Base-by-base conservation (phyloP, 1,140 invertebrate genomes). In the Cotesia vestalis region DNA sequence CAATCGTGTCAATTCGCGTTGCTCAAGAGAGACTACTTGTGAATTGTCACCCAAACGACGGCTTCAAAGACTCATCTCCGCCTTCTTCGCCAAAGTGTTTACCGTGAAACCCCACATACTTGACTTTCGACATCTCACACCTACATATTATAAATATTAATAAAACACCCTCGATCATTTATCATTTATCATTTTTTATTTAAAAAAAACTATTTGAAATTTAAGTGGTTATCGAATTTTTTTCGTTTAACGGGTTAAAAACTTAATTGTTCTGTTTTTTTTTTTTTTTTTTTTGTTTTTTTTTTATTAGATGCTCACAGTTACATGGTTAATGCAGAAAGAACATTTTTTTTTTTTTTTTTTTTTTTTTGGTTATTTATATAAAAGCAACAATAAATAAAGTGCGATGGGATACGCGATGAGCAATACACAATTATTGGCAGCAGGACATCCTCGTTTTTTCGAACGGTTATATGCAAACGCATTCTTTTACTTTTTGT, bases 391-490 rank as follows among this genome's bases (percentile, higher is more conserved):
- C 6, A 72, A 72, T 66, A 72, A 66, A 72, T 66, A 66, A 66
- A 60, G 60, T 38, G 66, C 11, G 11, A 35, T 11, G 17, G 34
- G 63, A 66, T 66, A 59, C 55, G 51, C 53, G 11, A 72, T 9
- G 57, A 72, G 46, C 55, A 63, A 72, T 72, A 72, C 36, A 36
- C 70, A 72, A 60, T 66, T 72, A 72, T 72, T 72, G 63, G 70
- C 70, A 53, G 70, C 70, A 66, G 63, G 62, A 72, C 38, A 66
- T 72, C 51, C 63, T 60, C 70, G 55, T 66, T 72, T 60, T 35
- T 51, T 59, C 9, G 0, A 11, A 66, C 70, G 2, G 70, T 66
- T 73, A 52, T 73, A 68, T 73, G 14, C 66, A 68, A 60, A 68
- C 51, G 62, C 66, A 62, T 68, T 73, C 67, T 73, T 71, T 71